Evolutionary conservation across 2,113 vertebrate genomes (phyloP).

Genomic region (Rutilus rutilus): DNA sequence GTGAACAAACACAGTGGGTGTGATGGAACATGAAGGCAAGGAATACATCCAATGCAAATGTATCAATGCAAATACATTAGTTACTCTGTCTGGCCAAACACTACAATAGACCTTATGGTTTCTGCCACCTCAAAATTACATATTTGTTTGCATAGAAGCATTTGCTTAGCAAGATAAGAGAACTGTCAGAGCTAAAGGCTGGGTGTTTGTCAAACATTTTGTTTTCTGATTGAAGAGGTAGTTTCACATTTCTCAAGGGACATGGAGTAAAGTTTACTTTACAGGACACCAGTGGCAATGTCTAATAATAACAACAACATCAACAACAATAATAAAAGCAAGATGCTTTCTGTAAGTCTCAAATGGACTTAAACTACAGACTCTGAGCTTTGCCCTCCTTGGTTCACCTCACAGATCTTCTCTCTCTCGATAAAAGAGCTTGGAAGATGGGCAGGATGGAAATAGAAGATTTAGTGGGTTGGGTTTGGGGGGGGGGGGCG

Average conservation of each 20-base stretch:
- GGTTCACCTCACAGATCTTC: not conserved
- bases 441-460: conserved; percentile 13
- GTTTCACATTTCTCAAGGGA: conserved; percentile 71
- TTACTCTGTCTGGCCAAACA: not conserved
- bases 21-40: conserved; percentile 1
- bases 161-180: conserved; percentile 38
- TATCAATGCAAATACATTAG: conserved; percentile 39
- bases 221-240: conserved; percentile 65
- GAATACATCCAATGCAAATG: conserved; percentile 10
- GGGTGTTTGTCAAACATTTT: conserved; percentile 27
- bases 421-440: not conserved
- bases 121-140: not conserved
- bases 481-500: not conserved
- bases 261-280: conserved; percentile 46
- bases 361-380: not conserved
- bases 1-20: conserved; percentile 13
- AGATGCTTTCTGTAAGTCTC: not conserved
- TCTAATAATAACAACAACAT: conserved; percentile 39
- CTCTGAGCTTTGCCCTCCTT: conserved; percentile 19
- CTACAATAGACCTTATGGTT: not conserved
- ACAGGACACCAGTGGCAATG: conserved; percentile 57
- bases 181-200: conserved; percentile 38
- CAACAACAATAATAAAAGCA: conserved; percentile 39
- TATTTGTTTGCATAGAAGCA: conserved; percentile 43
- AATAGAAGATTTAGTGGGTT: conserved; percentile 25